Evolutionary conservation across 1,140 invertebrate species (phyloP), one percentile per base, ranked within the genome.

Genomic region (Bombus superbus): DNA sequence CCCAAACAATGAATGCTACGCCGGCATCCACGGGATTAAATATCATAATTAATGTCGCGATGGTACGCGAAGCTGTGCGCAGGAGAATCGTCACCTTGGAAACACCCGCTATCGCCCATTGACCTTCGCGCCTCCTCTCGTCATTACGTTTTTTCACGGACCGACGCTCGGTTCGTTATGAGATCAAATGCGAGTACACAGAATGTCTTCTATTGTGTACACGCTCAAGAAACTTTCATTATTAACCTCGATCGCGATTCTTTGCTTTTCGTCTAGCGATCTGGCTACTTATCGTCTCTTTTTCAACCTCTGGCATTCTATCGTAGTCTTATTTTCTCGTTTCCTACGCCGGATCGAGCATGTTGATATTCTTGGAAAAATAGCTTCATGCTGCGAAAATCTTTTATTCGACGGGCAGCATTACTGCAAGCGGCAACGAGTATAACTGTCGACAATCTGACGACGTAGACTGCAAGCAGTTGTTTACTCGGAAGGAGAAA

Each of bases 21-120:
- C 80, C 73, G 74, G 47, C 69, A 82, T 81, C 69, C 90, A 74
- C 75, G 85, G 92, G 91, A 94, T 94, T 94, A 94, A 94, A 93
- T 94, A 94, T 94, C 93, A 93, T 94, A 94, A 94, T 94, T 94
- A 94, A 94, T 92, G 92, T 93, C 86, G 90, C 77, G 88, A 89
- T 78, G 83, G 78, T 81, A 86, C 81, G 15, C 47, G 62, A 88
- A 66, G 3, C 32, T 62, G 42, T 77, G 42, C 81, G 77, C 81
- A 79, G 82, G 90, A 91, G 91, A 92, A 91, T 93, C 92, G 91
- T 94, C 92, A 93, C 92, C 92, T 88, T 91, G 90, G 88, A 90
- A 92, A 93, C 92, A 91, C 92, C 82, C 90, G 87, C 86, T 15
- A 42, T 72, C 28, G 15, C 40, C 18, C 91, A 88, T 87, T 83